Percentiles rank a stretch among this genome's conserved stretches.
phyloP scores from a whole-genome alignment of 1,140 invertebrate genomes.

The Drosophila simulans region DNA sequence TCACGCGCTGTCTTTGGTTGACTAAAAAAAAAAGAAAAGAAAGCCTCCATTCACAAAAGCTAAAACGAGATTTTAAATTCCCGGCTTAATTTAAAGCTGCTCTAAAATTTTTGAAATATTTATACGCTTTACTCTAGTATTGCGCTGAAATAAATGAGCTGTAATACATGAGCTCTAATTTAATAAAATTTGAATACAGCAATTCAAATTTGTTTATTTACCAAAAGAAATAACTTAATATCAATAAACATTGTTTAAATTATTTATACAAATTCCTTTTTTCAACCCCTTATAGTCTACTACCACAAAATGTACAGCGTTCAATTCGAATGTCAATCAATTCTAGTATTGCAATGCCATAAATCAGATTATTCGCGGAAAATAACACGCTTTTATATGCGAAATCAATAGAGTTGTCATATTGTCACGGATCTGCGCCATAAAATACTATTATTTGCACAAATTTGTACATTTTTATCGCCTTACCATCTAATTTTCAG shows the following conservation, averaged over 20 bases:
- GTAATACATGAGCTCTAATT: too few relatives aligned
- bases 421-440: background rate
- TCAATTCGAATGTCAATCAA: background rate
- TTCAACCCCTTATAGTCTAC: too few relatives aligned
- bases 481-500: constrained; percentile 7
- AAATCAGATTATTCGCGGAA: background rate
- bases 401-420: constrained; percentile 1
- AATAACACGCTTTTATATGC: background rate
- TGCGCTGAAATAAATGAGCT: too few relatives aligned
- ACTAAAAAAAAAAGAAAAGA: constrained; percentile 2
- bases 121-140: too few relatives aligned
- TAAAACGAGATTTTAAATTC: background rate
- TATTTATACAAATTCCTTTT: too few relatives aligned
- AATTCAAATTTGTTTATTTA: too few relatives aligned
- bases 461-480: constrained; percentile 3
- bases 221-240: background rate
- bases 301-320: background rate
- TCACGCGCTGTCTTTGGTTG: constrained; percentile 52
- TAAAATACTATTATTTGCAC: background rate
- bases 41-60: background rate
- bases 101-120: background rate
- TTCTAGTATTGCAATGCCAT: background rate
- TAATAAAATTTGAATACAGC: too few relatives aligned
- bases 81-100: background rate
- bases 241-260: background rate